Percentiles rank a stretch among this genome's conserved stretches.
Evolutionary conservation across 2,888 invertebrate genomes (phyloP).

Genomic region (Noctua comes): DNA sequence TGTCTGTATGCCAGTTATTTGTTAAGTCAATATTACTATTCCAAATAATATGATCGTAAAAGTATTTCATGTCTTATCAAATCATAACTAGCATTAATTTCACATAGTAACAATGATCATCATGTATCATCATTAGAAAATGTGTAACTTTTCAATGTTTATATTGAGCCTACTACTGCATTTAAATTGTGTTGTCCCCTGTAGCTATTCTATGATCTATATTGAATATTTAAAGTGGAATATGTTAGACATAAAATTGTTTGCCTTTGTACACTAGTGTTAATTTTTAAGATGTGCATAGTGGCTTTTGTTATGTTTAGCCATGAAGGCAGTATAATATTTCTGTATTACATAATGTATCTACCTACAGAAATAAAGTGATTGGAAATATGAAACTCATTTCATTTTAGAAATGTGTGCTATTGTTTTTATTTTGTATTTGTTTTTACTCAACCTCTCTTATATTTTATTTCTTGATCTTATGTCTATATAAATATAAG

Average conservation of each 20-base stretch:
- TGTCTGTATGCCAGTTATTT: conserved; percentile 16
- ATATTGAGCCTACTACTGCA: conserved; percentile 48
- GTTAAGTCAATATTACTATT: conserved; percentile 29
- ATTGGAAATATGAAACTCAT: conserved; percentile 24
- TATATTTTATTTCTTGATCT: not conserved
- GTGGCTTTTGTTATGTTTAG: conserved; percentile 5
- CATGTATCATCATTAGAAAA: conserved; percentile 21
- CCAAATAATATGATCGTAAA: conserved; percentile 29
- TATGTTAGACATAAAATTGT: conserved; percentile 20
- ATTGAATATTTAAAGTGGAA: conserved; percentile 7
- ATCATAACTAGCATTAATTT: conserved; percentile 18
- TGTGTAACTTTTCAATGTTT: conserved; percentile 39
- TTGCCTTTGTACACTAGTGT: conserved; percentile 6
- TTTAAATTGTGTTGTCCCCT: conserved; percentile 57
- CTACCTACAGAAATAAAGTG: not conserved
- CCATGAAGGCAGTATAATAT: conserved; percentile 6
- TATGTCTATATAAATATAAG: conserved; percentile 27
- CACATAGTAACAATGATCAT: conserved; percentile 19
- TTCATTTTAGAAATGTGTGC: conserved; percentile 19
- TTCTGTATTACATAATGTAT: conserved; percentile 14
- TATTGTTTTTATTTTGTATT: conserved; percentile 7
- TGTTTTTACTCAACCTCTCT: not conserved
- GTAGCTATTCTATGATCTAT: conserved; percentile 16
- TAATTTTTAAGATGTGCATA: conserved; percentile 19
- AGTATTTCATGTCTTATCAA: conserved; percentile 31